phyloP scores from a whole-genome alignment of 2,113 vertebrate genomes.

The Crotalus horridus region DNA sequence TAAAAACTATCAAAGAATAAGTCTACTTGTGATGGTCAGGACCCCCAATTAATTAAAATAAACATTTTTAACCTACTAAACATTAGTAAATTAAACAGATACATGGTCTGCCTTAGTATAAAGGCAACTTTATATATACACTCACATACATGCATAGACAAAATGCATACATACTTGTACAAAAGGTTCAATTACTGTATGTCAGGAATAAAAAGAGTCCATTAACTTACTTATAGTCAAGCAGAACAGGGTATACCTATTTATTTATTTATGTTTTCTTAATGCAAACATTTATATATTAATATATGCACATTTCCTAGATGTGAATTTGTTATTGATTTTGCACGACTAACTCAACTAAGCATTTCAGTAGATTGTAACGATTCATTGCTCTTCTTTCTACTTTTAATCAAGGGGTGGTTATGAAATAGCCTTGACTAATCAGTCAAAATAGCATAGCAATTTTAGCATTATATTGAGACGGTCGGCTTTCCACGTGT shows the following conservation, averaged over 20 bases:
- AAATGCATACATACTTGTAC: not conserved
- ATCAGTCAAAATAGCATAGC: constrained; percentile 33
- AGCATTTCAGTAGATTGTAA: not conserved
- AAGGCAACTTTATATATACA: not conserved
- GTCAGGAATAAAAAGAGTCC: not conserved
- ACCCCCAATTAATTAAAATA: not conserved
- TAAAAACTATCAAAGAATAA: not conserved
- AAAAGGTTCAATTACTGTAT: not conserved
- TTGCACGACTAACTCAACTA: not conserved
- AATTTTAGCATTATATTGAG: constrained; percentile 28
- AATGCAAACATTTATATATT: not conserved
- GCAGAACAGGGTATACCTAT: not conserved
- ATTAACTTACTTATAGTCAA: not conserved
- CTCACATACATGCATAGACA: not conserved
- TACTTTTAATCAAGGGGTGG: constrained; percentile 30
- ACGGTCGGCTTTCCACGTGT: constrained; percentile 29
- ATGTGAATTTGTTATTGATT: not conserved
- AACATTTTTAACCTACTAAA: not conserved
- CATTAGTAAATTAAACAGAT: not conserved
- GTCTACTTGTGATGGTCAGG: not conserved
- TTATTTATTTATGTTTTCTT: not conserved
- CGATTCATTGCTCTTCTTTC: constrained; percentile 45
- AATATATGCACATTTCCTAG: not conserved
- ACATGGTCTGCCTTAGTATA: not conserved
- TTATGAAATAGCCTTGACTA: constrained; percentile 28